phyloP scores from a whole-genome alignment of 2,113 vertebrate genomes.

The Bungarus multicinctus region DNA sequence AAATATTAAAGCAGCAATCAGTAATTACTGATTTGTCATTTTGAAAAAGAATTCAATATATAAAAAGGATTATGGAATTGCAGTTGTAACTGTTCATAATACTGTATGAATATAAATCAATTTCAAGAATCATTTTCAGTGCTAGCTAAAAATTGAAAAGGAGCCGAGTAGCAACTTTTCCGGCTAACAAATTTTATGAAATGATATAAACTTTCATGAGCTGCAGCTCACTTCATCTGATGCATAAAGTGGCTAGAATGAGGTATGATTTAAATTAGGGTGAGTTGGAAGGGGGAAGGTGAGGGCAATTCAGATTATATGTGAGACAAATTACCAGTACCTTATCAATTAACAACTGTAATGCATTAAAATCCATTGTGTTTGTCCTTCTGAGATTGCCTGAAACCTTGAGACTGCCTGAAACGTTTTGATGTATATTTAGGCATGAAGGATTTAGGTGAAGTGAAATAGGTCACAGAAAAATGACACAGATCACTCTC shows the following conservation, averaged over 20 bases:
- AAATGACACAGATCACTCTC: neutral
- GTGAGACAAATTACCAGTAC: neutral
- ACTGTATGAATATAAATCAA: neutral
- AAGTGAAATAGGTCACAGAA: neutral
- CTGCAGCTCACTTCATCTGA: neutral
- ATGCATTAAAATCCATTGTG: neutral
- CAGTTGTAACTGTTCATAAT: neutral
- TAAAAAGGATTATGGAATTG: neutral
- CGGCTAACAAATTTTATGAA: neutral
- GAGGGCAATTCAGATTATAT: neutral
- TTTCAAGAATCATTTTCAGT: neutral
- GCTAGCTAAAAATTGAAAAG: neutral
- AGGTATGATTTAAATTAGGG: neutral
- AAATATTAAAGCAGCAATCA: neutral
- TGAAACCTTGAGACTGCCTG: neutral
- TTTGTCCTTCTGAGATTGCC: neutral
- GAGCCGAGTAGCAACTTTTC: neutral
- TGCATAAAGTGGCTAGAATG: neutral
- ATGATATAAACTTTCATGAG: neutral
- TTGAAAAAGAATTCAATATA: neutral
- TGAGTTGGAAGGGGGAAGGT: neutral
- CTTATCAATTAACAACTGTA: neutral
- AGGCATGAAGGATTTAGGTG: neutral
- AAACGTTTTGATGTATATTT: neutral
- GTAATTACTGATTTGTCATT: neutral